Conservation (phyloP, 2,888 invertebrate genomes). For the Onthophagus sagittarius region DNA sequence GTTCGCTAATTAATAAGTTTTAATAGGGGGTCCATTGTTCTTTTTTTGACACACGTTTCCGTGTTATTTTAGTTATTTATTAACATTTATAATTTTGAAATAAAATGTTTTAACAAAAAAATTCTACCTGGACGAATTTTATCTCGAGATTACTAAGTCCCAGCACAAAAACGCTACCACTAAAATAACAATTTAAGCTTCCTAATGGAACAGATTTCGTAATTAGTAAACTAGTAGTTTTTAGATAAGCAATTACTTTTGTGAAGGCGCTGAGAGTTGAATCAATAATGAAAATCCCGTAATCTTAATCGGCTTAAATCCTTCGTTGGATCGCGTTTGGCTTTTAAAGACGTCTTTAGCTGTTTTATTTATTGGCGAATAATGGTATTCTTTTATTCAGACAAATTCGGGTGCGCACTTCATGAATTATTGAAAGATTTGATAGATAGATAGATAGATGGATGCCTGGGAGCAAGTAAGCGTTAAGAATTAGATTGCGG, state of each 20-base stretch:
- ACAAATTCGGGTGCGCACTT: neutral
- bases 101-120: neutral
- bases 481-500: conserved; percentile 29
- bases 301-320: neutral
- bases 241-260: neutral
- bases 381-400: neutral
- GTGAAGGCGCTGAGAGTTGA: neutral
- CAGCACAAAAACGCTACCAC: no score
- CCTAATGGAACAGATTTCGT: neutral
- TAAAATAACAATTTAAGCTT: neutral
- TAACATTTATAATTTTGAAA: neutral
- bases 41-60: neutral
- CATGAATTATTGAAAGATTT: neutral
- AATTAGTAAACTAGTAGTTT: conserved; percentile 8
- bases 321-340: neutral
- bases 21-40: neutral
- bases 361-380: neutral
- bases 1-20: neutral
- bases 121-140: neutral
- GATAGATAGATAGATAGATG: neutral
- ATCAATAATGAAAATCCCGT: neutral
- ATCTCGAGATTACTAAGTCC: no score
- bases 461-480: conserved; percentile 21
- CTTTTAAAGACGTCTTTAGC: neutral
- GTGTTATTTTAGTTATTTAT: neutral